Percentiles rank a stretch among this genome's conserved stretches.
phyloP scores from a whole-genome alignment of 2,888 invertebrate species.

The Limulus polyphemus region DNA sequence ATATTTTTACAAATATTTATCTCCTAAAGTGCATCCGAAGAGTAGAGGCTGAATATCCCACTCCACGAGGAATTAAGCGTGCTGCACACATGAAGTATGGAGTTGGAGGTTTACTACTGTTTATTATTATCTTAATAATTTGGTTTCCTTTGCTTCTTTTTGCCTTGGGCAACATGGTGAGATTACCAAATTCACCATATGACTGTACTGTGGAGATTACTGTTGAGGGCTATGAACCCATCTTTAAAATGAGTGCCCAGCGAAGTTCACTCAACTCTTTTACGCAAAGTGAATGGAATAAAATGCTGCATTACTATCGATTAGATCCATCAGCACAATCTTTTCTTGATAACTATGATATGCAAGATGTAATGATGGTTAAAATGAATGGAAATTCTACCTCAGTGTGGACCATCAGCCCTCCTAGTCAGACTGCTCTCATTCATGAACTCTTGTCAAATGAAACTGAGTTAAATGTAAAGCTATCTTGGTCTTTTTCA shows the following conservation, averaged over 20 bases:
- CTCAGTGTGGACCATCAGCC: slow-evolving; percentile 85
- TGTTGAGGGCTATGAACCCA: slow-evolving; percentile 82
- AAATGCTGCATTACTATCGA: slow-evolving; percentile 8
- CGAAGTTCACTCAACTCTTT: slow-evolving; percentile 30
- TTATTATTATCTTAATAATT: slow-evolving; percentile 75
- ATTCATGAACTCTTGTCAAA: slow-evolving; percentile 31
- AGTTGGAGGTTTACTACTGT: slow-evolving; percentile 75
- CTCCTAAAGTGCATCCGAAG: slow-evolving; percentile 80
- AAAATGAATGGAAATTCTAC: slow-evolving; percentile 72
- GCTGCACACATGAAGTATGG: slow-evolving; percentile 68
- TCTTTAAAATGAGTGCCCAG: slow-evolving; percentile 80
- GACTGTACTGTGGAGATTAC: slow-evolving; percentile 70
- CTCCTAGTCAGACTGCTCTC: slow-evolving; percentile 61
- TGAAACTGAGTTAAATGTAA: slow-evolving; percentile 45
- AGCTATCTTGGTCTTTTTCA: slow-evolving; percentile 54
- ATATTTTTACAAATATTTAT: slow-evolving; percentile 92
- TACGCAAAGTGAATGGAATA: slow-evolving; percentile 10
- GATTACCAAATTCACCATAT: slow-evolving; percentile 69
- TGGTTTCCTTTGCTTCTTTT: slow-evolving; percentile 97
- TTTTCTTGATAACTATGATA: slow-evolving; percentile 73
- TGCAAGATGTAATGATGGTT: slow-evolving; percentile 68
- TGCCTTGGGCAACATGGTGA: slow-evolving; percentile 85
- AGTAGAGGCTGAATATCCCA: slow-evolving; percentile 78
- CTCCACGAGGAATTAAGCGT: slow-evolving; percentile 75
- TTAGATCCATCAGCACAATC: slow-evolving; percentile 9